These are phyloP conservation scores for Desmodus rotundus DNA, from an alignment of 2,113 vertebrate species.

Conservation along the genomic window DNA sequence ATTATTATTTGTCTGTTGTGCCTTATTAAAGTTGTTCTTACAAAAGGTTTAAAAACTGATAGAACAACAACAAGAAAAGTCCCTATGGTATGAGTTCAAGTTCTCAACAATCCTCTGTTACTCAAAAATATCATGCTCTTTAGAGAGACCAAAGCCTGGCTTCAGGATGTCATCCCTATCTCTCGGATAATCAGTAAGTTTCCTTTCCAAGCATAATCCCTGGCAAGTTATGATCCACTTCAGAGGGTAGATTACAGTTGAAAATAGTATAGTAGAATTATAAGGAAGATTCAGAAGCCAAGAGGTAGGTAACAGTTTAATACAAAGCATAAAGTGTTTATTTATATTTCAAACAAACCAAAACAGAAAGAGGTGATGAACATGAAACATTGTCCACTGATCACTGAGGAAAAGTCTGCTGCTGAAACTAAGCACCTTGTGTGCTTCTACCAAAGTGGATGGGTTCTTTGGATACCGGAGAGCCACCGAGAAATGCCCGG, in stretches of 20 bases:
- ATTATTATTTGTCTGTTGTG: neutral
- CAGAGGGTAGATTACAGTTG: neutral
- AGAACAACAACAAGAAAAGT: neutral
- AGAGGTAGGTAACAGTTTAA: neutral
- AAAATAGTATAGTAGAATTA: neutral
- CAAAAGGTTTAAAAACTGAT: neutral
- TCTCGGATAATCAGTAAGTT: neutral
- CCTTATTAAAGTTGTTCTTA: neutral
- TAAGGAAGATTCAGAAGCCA: neutral
- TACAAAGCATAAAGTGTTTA: neutral
- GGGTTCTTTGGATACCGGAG: neutral
- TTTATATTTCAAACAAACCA: neutral
- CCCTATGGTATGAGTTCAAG: neutral
- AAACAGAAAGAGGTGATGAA: neutral
- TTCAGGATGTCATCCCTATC: neutral
- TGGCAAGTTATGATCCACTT: neutral
- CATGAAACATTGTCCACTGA: neutral
- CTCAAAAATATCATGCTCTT: neutral
- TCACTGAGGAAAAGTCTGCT: neutral
- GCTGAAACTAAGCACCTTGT: neutral
- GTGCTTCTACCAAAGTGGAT: neutral
- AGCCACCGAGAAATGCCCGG: neutral
- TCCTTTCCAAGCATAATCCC: neutral
- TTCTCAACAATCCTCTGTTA: neutral
- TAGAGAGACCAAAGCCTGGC: neutral